Base-by-base conservation (phyloP, 2,797 vertebrate species). In the Margarornis squamiger region DNA sequence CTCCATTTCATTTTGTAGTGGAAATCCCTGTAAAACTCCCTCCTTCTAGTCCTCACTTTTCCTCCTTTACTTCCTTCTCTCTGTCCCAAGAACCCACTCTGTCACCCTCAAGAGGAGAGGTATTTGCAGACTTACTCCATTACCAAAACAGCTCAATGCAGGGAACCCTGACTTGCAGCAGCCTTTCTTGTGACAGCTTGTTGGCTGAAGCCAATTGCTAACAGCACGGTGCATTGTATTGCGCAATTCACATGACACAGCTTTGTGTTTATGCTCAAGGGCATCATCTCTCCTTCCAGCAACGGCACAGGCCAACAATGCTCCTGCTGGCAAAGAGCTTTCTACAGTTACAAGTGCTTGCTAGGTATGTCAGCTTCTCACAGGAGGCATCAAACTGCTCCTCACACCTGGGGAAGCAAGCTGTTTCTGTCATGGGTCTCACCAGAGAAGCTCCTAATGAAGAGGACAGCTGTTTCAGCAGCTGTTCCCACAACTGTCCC, bases 91-190 rank as follows among this genome's bases (percentile, higher is more conserved):
- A 80, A 65, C 24, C 45, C 41, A 62, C 24, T 77, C 48, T 88
- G 77, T 66, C 66, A 94, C 61, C 38, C 66, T 90, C 52, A 90
- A 71, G 36, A 89, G 62, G 41, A 83, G 88, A 95, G 94, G 72
- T 67, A 71, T 90, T 74, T 78, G 19, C 81, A 94, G 68, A 41
- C 46, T 67, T 78, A 82, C 23, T 75, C 34, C 32, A 55, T 49
- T 93, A 84, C 52, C 94, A 94, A 93, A 97, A 78, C 61, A 96
- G 36, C 34, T 85, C 55, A 66, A 32, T 61, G 32, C 19, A 79
- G 67, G 39, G 38, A 93, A 79, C 18, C 5, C 26, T 48, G 83
- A 84, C 77, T 87, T 21, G 54, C 61, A 92, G 93, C 38, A 43
- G 61, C 54, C 78, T 94, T 92, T 96, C 79, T 91, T 84, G 43